A percentile compares a stretch with the other conserved stretches of the same genome.
Conservation (phyloP, 2,113 vertebrate species). For the Dinomys branickii region DNA sequence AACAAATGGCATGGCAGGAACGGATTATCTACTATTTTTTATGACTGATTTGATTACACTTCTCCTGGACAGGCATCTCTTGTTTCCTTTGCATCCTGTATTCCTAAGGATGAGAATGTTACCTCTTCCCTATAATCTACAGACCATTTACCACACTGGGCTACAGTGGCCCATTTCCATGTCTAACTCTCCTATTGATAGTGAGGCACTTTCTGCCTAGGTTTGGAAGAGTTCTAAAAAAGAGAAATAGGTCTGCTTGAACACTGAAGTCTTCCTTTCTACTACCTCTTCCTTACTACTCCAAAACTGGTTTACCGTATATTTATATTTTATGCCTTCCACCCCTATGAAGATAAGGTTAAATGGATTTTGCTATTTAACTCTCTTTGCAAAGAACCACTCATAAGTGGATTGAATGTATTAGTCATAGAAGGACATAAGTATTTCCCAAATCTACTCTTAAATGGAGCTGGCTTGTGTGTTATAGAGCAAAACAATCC, state of each 20-base stretch:
- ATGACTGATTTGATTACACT: neutral
- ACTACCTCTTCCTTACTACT: neutral
- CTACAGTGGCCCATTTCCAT: neutral
- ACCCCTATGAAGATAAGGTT: neutral
- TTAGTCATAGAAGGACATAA: neutral
- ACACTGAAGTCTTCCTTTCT: neutral
- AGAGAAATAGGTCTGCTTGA: neutral
- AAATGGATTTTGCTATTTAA: neutral
- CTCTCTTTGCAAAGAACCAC: neutral
- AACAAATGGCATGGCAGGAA: neutral
- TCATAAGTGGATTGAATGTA: neutral
- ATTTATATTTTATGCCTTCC: neutral
- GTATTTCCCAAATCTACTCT: neutral
- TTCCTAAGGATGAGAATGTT: neutral
- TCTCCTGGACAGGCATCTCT: neutral
- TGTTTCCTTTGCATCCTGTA: neutral
- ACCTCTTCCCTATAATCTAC: neutral
- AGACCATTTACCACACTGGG: neutral
- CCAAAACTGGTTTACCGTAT: neutral
- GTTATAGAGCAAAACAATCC: neutral
- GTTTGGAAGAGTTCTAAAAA: neutral
- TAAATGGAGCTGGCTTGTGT: neutral
- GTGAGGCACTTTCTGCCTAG: neutral
- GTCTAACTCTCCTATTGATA: neutral
- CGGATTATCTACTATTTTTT: neutral